Evolutionary conservation across 2,888 invertebrate species (phyloP), one percentile per base, ranked within the genome.

Genomic region (Acrobasis consociella): DNA sequence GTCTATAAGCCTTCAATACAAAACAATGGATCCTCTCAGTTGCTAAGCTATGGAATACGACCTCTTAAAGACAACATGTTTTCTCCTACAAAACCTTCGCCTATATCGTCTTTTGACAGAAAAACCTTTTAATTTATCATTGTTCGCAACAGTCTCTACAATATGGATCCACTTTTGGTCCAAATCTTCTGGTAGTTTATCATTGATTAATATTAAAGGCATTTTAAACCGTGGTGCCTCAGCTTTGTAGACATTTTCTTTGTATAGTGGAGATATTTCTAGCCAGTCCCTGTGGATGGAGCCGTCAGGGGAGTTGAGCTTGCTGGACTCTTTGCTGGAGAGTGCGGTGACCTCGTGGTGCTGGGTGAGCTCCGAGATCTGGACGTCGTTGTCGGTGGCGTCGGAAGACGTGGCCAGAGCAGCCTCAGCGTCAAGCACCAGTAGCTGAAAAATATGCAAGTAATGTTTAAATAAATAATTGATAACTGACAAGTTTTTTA

Each of bases 141-240:
- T 85, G 60, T 80, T 83, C 0, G 81, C 70, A 10, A 85, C 70
- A 51, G 77, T 76, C 38, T 89, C 85, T 0, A 88, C 77, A 5
- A 87, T 73, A 55, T 85, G 77, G 10, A 80, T 71, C 87, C 87
- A 87, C 69, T 85, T 88, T 61, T 87, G 83, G 60, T 90, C 91
- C 11, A 89, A 81, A 69, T 90, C 91, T 69, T 90, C 91, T 0
- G 85, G 85, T 15, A 86, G 85, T 69, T 85, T 85, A 50, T 92
- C 92, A 53, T 92, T 92, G 5, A 91, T 83, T 68, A 92, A 68
- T 22, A 92, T 91, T 38, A 91, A 87, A 1, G 91, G 92, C 65
- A 88, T 83, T 9, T 79, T 71, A 0, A 81, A 74, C 31, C 67
- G 62, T 38, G 62, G 55, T 17, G 69, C 59, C 74, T 81, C 80